These are phyloP conservation scores for Oryzias dopingdopingensis DNA, from an alignment of 2,797 vertebrate species.

Conservation along the genomic window DNA sequence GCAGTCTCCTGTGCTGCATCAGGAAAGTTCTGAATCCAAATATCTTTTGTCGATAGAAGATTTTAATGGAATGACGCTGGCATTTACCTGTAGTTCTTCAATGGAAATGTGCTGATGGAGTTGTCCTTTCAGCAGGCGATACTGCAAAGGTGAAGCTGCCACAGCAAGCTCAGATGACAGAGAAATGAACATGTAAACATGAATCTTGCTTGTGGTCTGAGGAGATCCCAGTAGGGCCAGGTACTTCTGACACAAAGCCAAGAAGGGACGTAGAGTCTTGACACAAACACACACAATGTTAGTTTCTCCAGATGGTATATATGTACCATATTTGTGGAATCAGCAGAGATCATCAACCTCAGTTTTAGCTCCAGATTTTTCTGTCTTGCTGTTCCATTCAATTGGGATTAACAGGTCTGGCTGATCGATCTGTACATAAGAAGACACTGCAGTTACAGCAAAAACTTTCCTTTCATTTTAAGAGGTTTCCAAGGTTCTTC, in stretches of 20 bases:
- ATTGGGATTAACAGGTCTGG: slow-evolving; percentile 86
- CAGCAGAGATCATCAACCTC: slow-evolving; percentile 58
- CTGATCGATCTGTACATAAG: slow-evolving; percentile 85
- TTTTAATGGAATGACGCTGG: not conserved
- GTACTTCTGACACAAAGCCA: slow-evolving; percentile 51
- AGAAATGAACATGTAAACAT: slow-evolving; percentile 75
- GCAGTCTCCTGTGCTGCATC: too few species aligned
- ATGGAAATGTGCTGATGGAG: slow-evolving; percentile 83
- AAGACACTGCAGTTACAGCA: slow-evolving; percentile 24
- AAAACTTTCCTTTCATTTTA: slow-evolving; percentile 2
- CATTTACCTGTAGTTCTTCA: slow-evolving; percentile 63
- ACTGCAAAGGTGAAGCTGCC: slow-evolving; percentile 68
- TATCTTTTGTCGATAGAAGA: too few species aligned
- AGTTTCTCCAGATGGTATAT: not conserved
- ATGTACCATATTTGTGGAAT: slow-evolving; percentile 5
- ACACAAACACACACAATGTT: slow-evolving; percentile 4
- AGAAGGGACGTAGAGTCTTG: slow-evolving; percentile 63
- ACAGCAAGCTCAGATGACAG: slow-evolving; percentile 76
- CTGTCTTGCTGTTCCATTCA: slow-evolving; percentile 74
- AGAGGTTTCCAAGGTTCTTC: not conserved
- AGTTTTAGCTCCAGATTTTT: slow-evolving; percentile 77
- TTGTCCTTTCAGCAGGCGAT: slow-evolving; percentile 73
- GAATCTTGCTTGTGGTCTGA: slow-evolving; percentile 57
- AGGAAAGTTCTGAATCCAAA: too few species aligned
- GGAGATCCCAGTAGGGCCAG: slow-evolving; percentile 81